Conservation (phyloP, 2,113 vertebrate species). For the Scalopus aquaticus region DNA sequence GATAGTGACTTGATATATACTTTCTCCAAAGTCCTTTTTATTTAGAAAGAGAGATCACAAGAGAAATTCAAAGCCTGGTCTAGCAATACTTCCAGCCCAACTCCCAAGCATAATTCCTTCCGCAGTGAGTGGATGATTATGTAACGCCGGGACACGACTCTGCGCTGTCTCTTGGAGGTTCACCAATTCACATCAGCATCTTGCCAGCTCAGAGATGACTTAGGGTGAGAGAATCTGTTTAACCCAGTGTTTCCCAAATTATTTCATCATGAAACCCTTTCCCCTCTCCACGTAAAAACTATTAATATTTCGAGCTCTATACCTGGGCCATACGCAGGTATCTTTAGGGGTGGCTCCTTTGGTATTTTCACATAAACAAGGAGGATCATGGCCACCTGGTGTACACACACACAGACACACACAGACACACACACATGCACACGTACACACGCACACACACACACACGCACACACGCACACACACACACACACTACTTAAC, state of each 20-base stretch:
- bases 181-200: background rate
- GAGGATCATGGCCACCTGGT: background rate
- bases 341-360: background rate
- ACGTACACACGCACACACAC: background rate
- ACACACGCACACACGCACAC: too few relatives aligned
- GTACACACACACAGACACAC: too few relatives aligned
- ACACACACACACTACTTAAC: background rate
- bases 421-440: background rate
- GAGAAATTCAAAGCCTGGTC: background rate
- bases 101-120: background rate
- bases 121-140: background rate
- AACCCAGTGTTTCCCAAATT: background rate
- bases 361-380: background rate
- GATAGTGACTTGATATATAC: background rate
- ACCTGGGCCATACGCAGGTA: background rate
- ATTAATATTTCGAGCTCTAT: background rate
- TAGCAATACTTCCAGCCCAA: background rate
- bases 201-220: background rate
- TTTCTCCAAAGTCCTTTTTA: conserved; percentile 6
- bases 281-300: background rate
- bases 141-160: background rate
- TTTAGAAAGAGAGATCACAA: background rate
- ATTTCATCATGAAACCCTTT: background rate
- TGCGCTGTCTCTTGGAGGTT: background rate
- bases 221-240: background rate